Evolutionary conservation across 2,797 vertebrate genomes (phyloP).

Genomic region (Pangasius larnaudii): DNA sequence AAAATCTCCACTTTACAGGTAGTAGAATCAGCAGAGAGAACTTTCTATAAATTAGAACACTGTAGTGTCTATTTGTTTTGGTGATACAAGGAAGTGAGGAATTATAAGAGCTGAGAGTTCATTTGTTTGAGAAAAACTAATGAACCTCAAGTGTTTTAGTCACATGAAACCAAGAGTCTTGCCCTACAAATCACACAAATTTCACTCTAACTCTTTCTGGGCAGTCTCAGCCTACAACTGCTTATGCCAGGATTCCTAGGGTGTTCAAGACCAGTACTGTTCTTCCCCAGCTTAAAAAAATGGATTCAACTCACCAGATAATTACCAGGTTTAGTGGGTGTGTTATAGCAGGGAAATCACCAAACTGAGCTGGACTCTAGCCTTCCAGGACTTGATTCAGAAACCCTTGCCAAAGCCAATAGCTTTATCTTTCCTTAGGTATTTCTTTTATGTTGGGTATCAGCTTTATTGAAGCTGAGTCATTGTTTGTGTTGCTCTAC

Average conservation of each 20-base stretch:
- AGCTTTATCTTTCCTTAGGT: constrained; percentile 8
- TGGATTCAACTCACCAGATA: constrained; percentile 17
- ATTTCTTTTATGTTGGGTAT: neutral
- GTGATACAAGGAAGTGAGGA: neutral
- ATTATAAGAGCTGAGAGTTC: neutral
- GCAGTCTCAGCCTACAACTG: neutral
- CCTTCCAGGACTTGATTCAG: neutral
- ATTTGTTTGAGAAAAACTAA: neutral
- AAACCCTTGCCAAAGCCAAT: neutral
- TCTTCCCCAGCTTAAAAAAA: neutral
- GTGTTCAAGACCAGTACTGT: constrained; percentile 2
- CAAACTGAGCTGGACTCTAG: neutral
- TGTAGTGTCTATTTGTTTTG: constrained; percentile 17
- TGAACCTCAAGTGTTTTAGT: neutral
- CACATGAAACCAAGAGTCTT: neutral
- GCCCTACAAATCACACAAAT: constrained; percentile 4
- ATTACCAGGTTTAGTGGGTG: constrained; percentile 21
- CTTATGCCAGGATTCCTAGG: neutral
- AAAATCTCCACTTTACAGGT: neutral
- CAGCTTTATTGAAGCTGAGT: neutral
- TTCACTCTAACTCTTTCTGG: constrained; percentile 8
- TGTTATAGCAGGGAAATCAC: constrained; percentile 6
- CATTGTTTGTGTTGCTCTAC: neutral
- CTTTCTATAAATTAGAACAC: constrained; percentile 21
- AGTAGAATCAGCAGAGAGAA: constrained; percentile 30